Conservation (phyloP, 64 coral and sea anemone species). For the Montipora cactus region DNA sequence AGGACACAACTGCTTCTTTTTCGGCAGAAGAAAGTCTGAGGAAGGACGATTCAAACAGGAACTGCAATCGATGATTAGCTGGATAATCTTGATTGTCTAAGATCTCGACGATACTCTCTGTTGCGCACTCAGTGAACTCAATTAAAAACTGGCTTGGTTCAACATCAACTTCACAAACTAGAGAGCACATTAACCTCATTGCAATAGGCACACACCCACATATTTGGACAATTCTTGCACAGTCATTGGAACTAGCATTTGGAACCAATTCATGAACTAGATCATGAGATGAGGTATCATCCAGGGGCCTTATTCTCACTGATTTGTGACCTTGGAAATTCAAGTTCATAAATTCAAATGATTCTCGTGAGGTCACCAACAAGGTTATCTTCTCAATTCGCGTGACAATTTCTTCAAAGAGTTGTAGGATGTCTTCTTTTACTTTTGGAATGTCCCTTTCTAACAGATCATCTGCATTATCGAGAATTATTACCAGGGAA, state of each 20-base stretch:
- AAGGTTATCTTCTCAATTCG: neutral
- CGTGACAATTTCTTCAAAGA: neutral
- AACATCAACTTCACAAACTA: neutral
- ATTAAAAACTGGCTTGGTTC: neutral
- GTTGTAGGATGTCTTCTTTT: neutral
- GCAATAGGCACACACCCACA: constrained; percentile 15
- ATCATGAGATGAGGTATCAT: neutral
- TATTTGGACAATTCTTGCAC: neutral
- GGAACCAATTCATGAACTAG: constrained; percentile 1
- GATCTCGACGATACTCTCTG: neutral
- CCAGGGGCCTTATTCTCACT: neutral
- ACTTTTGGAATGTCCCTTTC: neutral
- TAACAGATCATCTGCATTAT: constrained; percentile 56
- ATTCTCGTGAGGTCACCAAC: neutral
- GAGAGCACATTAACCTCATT: neutral
- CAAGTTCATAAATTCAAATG: constrained; percentile 4
- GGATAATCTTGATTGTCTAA: constrained; percentile 14
- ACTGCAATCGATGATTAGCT: neutral
- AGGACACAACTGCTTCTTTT: constrained; percentile 28
- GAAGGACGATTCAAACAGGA: constrained; percentile 17
- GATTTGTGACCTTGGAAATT: neutral
- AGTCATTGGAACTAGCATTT: neutral
- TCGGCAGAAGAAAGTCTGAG: neutral
- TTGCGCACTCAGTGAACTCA: neutral
- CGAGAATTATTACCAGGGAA: constrained; percentile 1